phyloP scores from a whole-genome alignment of 2,797 vertebrate genomes.

The Macrochelys suwanniensis region DNA sequence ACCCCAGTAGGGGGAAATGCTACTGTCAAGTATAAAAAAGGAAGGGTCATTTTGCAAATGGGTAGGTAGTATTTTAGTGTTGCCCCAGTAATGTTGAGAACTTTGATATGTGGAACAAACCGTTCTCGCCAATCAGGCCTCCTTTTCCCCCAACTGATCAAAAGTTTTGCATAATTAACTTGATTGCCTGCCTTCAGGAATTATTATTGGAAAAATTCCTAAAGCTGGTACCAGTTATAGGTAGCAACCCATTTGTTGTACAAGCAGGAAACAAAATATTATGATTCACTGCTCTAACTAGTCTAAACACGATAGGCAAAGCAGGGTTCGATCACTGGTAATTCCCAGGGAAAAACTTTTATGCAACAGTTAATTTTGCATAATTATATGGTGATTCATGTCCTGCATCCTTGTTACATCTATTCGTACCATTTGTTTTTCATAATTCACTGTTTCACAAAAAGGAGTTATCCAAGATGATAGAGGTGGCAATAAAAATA shows the following conservation, averaged over 20 bases:
- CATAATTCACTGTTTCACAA: not conserved
- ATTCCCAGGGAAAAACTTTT: conserved; percentile 67
- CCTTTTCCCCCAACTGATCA: not conserved
- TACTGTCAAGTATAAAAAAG: not conserved
- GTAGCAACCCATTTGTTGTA: conserved; percentile 25
- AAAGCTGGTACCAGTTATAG: not conserved
- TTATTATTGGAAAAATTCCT: conserved; percentile 25
- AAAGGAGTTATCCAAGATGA: not conserved
- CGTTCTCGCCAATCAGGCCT: not conserved
- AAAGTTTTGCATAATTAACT: conserved; percentile 31
- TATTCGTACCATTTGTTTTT: not conserved
- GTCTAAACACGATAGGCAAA: conserved; percentile 44
- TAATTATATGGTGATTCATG: conserved; percentile 17
- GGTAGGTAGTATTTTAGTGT: not conserved
- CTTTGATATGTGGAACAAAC: not conserved
- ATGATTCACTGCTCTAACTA: conserved; percentile 66
- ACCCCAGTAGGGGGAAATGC: not conserved
- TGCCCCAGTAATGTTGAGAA: not conserved
- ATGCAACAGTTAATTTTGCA: conserved; percentile 57
- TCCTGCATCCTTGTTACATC: not conserved
- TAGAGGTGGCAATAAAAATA: not conserved
- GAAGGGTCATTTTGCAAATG: not conserved
- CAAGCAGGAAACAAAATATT: conserved; percentile 63
- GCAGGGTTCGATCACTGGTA: conserved; percentile 53
- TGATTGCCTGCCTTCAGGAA: conserved; percentile 56